A percentile compares a stretch with the other conserved stretches of the same genome.
These are phyloP conservation scores for Parapristionchus giblindavisi DNA, from an alignment of 2,888 invertebrate genomes.

Conservation along the genomic window DNA sequence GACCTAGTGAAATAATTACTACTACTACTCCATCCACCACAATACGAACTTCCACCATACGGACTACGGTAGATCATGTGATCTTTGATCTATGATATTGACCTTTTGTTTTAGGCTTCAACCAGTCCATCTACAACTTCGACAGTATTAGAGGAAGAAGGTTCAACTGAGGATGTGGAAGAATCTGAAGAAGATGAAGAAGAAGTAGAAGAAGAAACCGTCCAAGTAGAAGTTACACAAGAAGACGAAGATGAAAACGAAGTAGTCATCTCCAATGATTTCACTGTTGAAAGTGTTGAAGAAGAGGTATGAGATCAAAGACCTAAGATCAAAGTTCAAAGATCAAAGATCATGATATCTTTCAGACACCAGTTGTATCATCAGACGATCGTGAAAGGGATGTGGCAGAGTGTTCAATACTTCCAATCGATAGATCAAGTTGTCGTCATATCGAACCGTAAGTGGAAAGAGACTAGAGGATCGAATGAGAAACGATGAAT, in stretches of 20 bases:
- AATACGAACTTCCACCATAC: not conserved
- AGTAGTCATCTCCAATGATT: too few species aligned
- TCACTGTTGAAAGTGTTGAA: too few species aligned
- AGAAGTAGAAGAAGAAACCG: not conserved
- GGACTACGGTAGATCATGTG: slow-evolving; percentile 14
- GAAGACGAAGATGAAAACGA: not conserved
- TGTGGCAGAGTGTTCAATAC: not conserved
- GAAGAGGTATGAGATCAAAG: too few species aligned
- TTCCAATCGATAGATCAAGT: slow-evolving; percentile 1
- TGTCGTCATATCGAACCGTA: slow-evolving; percentile 1
- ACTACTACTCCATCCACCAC: not conserved
- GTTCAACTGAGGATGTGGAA: not conserved
- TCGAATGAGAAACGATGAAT: too few species aligned
- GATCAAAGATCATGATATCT: not conserved
- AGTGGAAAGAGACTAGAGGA: not conserved
- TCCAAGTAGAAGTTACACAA: not conserved
- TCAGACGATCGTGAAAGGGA: not conserved
- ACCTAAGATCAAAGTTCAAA: too few species aligned
- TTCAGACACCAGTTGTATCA: not conserved
- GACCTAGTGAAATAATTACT: slow-evolving; percentile 1
- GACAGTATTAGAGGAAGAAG: not conserved
- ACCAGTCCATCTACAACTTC: not conserved
- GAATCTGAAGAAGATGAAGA: slow-evolving; percentile 8
- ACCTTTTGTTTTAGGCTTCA: not conserved
- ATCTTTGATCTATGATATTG: not conserved